Evolutionary conservation across 1,140 invertebrate genomes (phyloP).

Genomic region (Patella vulgata): DNA sequence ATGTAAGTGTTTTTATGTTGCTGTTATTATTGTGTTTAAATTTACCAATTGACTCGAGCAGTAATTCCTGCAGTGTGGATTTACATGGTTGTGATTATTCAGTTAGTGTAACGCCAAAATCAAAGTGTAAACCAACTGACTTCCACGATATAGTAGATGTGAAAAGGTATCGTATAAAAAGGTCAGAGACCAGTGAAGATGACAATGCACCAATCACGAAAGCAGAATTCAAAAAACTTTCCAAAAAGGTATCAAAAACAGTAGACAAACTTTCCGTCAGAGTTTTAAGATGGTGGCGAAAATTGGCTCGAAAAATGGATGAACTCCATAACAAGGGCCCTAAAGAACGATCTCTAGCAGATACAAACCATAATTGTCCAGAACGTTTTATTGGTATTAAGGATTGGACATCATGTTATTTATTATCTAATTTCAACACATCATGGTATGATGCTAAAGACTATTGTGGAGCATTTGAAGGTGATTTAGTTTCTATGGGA

Average conservation of each 20-base stretch:
- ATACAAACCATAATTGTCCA: conserved; percentile 36
- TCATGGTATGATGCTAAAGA: conserved; percentile 51
- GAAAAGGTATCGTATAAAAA: background rate
- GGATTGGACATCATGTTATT: conserved; percentile 46
- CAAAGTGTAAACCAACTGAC: background rate
- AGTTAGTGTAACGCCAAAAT: background rate
- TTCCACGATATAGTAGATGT: background rate
- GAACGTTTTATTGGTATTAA: conserved; percentile 34
- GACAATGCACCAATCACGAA: background rate
- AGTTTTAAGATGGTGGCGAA: conserved; percentile 35
- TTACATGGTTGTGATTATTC: conserved; percentile 2
- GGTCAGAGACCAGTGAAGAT: background rate
- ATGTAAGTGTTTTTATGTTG: no score
- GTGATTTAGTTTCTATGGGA: conserved; percentile 42
- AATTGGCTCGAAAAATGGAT: conserved; percentile 33
- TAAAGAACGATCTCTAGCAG: conserved; percentile 13
- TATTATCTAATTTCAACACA: conserved; percentile 49
- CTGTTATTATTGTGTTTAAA: no score
- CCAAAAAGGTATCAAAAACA: conserved; percentile 29
- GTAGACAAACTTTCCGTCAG: conserved; percentile 38
- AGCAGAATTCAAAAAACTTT: conserved; percentile 9
- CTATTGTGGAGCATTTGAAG: conserved; percentile 47
- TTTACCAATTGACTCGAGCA: no score
- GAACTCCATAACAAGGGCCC: conserved; percentile 4
- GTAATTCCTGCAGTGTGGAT: conserved; percentile 6